A percentile compares a stretch with the other conserved stretches of the same genome.
Evolutionary conservation across 2,888 invertebrate species (phyloP).

Genomic region (Agelastica alni): DNA sequence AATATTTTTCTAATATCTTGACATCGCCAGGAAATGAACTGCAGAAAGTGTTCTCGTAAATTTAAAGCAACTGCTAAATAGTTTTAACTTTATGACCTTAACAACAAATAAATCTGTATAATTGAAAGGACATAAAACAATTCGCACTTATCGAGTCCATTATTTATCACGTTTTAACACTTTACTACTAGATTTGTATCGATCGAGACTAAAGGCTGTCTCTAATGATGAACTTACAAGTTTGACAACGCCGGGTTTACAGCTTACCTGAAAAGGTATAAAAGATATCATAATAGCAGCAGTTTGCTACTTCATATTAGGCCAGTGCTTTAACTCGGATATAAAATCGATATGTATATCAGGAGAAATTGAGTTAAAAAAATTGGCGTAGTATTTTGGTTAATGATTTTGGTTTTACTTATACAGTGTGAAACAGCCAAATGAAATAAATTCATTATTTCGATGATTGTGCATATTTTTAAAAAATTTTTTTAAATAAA

Average conservation of each 20-base stretch:
- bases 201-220: neutral
- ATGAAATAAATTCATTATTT: no score
- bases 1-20: no score
- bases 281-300: constrained; percentile 11
- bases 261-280: constrained; percentile 7
- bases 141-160: constrained; percentile 10
- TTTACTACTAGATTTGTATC: constrained; percentile 19
- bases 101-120: constrained; percentile 14
- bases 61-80: neutral
- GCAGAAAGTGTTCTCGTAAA: no score
- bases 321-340: no score
- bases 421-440: no score
- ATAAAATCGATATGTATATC: no score
- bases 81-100: constrained; percentile 7
- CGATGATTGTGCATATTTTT: no score
- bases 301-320: neutral
- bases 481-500: no score
- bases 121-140: constrained; percentile 6
- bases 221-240: constrained; percentile 13
- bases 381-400: no score
- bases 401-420: no score
- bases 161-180: constrained; percentile 13
- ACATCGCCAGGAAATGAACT: no score
- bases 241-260: constrained; percentile 2
- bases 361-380: no score